These are phyloP conservation scores for Drosophila nebulosa DNA, from an alignment of 1,140 invertebrate species.

Conservation along the genomic window DNA sequence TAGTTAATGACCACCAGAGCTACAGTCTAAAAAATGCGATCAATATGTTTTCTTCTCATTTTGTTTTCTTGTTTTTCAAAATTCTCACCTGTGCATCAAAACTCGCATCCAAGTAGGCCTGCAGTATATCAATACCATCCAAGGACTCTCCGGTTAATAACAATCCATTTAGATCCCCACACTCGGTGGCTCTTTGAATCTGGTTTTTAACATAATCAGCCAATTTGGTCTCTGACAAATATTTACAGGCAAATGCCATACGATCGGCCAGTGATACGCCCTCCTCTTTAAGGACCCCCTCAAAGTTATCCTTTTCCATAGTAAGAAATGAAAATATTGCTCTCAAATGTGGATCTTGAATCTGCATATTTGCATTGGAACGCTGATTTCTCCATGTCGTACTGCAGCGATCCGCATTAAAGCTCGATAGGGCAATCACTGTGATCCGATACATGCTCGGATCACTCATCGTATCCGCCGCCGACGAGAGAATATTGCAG, in stretches of 20 bases:
- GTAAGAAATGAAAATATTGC: conserved; percentile 96
- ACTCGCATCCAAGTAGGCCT: conserved; percentile 93
- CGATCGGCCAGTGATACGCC: conserved; percentile 93
- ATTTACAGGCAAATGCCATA: conserved; percentile 96
- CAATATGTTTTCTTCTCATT: not conserved
- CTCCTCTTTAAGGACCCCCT: conserved; percentile 90
- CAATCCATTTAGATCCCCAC: conserved; percentile 92
- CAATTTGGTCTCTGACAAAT: conserved; percentile 90
- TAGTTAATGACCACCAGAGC: conserved; percentile 90
- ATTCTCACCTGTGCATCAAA: conserved; percentile 88
- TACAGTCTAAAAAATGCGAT: conserved; percentile 85
- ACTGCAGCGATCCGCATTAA: conserved; percentile 89
- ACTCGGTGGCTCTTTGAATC: conserved; percentile 86
- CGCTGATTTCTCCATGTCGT: conserved; percentile 93
- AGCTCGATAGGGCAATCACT: conserved; percentile 95
- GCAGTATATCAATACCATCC: conserved; percentile 90
- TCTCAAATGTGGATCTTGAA: conserved; percentile 93
- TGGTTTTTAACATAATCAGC: conserved; percentile 89
- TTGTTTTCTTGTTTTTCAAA: not conserved
- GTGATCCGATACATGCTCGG: conserved; percentile 85
- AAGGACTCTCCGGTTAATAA: conserved; percentile 90
- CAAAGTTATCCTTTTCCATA: conserved; percentile 89
- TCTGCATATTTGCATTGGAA: conserved; percentile 85
- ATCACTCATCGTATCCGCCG: conserved; percentile 81
- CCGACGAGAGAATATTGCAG: conserved; percentile 91